These are phyloP conservation scores for Hipparchia semele DNA, from an alignment of 2,888 invertebrate species.

Conservation along the genomic window DNA sequence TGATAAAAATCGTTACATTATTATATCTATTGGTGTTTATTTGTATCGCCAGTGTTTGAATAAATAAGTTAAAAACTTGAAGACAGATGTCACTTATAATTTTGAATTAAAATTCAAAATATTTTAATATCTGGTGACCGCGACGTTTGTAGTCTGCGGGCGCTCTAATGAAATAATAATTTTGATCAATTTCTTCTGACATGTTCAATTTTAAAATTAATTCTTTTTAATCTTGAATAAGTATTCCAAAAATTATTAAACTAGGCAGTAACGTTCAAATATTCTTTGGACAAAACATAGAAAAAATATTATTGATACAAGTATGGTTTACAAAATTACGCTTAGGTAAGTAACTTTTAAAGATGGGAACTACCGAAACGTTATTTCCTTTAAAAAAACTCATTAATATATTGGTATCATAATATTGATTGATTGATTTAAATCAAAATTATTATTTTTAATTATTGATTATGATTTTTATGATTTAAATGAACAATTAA, in stretches of 20 bases:
- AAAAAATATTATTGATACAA: neutral
- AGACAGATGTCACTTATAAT: neutral
- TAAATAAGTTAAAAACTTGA: neutral
- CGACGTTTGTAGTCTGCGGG: neutral
- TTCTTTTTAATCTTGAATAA: neutral
- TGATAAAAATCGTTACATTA: constrained; percentile 11
- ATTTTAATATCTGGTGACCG: no score
- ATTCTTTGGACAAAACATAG: neutral
- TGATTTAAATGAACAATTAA: no score
- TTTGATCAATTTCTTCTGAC: neutral
- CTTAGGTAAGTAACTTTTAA: no score
- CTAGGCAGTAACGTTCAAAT: neutral
- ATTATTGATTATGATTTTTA: no score
- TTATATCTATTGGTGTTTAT: constrained; percentile 20
- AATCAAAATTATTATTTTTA: no score
- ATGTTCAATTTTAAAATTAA: neutral
- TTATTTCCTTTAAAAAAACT: neutral
- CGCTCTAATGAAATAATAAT: neutral
- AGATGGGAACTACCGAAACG: no score
- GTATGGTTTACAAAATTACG: neutral
- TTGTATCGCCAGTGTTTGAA: constrained; percentile 11
- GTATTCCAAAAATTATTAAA: neutral
- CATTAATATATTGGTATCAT: neutral
- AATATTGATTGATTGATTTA: neutral
- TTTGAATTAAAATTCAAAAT: no score